Conservation (phyloP, 2,113 vertebrate genomes). For the Oryzias curvinotus region DNA sequence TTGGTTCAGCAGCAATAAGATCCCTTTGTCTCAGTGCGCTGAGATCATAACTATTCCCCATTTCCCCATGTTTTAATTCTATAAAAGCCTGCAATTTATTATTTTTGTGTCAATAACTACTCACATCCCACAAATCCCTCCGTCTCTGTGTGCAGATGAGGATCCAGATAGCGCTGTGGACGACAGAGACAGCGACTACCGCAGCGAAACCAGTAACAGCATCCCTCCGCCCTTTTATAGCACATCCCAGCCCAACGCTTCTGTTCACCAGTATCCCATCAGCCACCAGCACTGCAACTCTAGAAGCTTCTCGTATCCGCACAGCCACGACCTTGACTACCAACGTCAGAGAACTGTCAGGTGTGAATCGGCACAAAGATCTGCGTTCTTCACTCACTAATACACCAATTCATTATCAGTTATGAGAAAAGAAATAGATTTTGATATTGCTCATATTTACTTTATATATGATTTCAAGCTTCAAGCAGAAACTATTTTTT, state of each 20-base stretch:
- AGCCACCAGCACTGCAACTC: constrained; percentile 85
- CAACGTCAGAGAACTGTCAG: constrained; percentile 87
- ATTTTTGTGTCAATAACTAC: background rate
- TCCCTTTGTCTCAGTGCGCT: constrained; percentile 13
- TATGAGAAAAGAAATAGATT: too few species aligned
- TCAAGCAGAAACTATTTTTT: too few species aligned
- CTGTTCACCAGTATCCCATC: constrained; percentile 94
- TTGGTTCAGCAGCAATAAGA: constrained; percentile 28
- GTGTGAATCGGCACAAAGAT: constrained; percentile 51
- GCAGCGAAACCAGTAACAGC: constrained; percentile 98
- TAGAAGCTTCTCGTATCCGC: constrained; percentile 81
- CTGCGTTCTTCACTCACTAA: background rate
- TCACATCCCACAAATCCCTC: background rate
- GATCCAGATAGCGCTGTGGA: constrained; percentile 95
- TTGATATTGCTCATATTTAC: too few species aligned
- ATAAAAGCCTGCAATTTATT: background rate
- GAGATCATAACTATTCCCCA: constrained; percentile 11
- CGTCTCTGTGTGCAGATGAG: constrained; percentile 76
- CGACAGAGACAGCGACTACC: constrained; percentile 96
- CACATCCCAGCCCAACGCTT: constrained; percentile 95
- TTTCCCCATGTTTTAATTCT: background rate
- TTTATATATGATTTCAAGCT: too few species aligned
- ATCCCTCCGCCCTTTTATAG: constrained; percentile 93
- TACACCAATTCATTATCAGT: background rate
- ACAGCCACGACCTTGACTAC: constrained; percentile 84